phyloP scores from a whole-genome alignment of 2,113 vertebrate species.

The Circaetus gallicus region DNA sequence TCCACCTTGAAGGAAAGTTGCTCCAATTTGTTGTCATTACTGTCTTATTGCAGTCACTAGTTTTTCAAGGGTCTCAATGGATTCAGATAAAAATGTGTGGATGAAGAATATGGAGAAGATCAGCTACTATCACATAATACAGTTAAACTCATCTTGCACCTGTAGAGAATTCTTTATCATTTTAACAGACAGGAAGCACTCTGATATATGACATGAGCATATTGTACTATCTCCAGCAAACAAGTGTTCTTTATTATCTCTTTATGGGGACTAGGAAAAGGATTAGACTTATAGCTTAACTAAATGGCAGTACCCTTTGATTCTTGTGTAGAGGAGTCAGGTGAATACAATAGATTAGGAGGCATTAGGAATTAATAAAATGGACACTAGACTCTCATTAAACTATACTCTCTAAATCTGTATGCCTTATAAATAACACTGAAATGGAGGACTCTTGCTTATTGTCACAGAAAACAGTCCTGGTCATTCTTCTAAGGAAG shows the following conservation, averaged over 20 bases:
- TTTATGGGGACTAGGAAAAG: not conserved
- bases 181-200: not conserved
- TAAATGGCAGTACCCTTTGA: not conserved
- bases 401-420: not conserved
- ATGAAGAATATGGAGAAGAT: not conserved
- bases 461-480: not conserved
- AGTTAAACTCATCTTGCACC: not conserved
- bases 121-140: not conserved
- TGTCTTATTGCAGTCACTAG: not conserved
- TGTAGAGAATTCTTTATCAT: not conserved
- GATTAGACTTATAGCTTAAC: not conserved
- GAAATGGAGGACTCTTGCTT: not conserved
- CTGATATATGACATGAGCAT: not conserved
- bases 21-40: not conserved
- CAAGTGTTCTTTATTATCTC: not conserved
- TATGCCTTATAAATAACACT: not conserved
- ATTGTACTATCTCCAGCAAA: not conserved
- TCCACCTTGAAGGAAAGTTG: not conserved
- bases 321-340: not conserved
- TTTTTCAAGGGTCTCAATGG: not conserved
- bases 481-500: not conserved
- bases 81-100: not conserved
- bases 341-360: not conserved
- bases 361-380: not conserved
- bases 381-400: not conserved